These are phyloP conservation scores for Mycetomoellerius zeteki DNA, from an alignment of 1,140 invertebrate genomes.

Conservation along the genomic window DNA sequence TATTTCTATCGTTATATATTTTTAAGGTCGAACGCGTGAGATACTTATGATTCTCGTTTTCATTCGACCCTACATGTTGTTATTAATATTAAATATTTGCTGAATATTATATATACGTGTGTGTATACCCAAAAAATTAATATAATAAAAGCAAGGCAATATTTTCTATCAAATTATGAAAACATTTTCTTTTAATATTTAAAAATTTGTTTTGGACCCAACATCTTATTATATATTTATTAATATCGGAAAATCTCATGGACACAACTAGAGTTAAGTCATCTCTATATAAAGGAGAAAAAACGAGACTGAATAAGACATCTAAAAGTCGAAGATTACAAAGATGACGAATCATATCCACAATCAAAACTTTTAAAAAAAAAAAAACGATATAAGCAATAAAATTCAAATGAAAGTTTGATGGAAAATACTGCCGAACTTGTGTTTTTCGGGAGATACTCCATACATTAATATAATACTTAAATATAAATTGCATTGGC, in stretches of 20 bases:
- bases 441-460: neutral
- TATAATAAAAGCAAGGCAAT: conserved; percentile 26
- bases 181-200: neutral
- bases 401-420: conserved; percentile 5
- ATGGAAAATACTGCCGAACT: conserved; percentile 34
- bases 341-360: neutral
- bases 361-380: neutral
- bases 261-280: neutral
- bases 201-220: neutral
- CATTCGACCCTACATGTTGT: conserved; percentile 24
- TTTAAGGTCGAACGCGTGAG: conserved; percentile 34
- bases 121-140: neutral
- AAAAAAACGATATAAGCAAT: neutral
- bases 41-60: conserved; percentile 47
- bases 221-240: neutral
- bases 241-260: neutral
- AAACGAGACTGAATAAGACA: neutral
- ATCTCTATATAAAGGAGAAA: neutral
- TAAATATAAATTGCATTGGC: conserved; percentile 81
- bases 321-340: neutral
- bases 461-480: conserved; percentile 64
- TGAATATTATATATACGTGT: conserved; percentile 39
- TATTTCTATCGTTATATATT: conserved; percentile 16
- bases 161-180: conserved; percentile 17
- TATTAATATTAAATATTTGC: conserved; percentile 61